Percentiles rank a stretch among this genome's conserved stretches.
These are phyloP conservation scores for Enteromius viviparus DNA, from an alignment of 2,797 vertebrate genomes.

Conservation along the genomic window DNA sequence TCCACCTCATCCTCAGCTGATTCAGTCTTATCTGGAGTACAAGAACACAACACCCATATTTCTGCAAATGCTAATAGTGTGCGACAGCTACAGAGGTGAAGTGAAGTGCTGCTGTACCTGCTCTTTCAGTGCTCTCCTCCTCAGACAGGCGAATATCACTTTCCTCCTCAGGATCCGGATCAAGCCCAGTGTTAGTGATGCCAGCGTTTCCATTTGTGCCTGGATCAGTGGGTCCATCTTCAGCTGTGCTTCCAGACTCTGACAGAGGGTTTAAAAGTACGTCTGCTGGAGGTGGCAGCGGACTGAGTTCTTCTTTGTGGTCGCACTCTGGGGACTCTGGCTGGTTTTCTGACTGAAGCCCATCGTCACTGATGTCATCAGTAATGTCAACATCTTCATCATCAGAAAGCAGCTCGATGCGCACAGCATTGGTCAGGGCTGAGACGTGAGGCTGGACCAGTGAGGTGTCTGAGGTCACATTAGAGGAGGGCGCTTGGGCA, in stretches of 20 bases:
- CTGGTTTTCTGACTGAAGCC: conserved; percentile 60
- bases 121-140: conserved; percentile 38
- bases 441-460: conserved; percentile 48
- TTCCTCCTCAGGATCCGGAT: conserved; percentile 27
- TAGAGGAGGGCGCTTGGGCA: conserved; percentile 58
- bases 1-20: conserved; percentile 57
- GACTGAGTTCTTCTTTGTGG: conserved; percentile 35
- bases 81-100: not conserved
- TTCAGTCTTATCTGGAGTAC: conserved; percentile 31
- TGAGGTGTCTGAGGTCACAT: conserved; percentile 15
- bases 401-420: conserved; percentile 91
- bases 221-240: conserved; percentile 20
- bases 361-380: conserved; percentile 81
- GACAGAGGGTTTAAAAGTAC: not conserved
- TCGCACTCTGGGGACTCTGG: conserved; percentile 49
- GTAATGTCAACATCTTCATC: conserved; percentile 97
- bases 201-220: not conserved
- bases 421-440: conserved; percentile 84
- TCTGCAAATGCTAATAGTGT: not conserved
- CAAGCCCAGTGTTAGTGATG: conserved; percentile 6
- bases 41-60: not conserved
- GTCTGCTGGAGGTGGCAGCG: not conserved
- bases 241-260: not conserved
- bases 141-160: not conserved
- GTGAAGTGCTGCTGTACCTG: not conserved